phyloP scores from a whole-genome alignment of 1,140 invertebrate species.

The Trichoplusia ni region DNA sequence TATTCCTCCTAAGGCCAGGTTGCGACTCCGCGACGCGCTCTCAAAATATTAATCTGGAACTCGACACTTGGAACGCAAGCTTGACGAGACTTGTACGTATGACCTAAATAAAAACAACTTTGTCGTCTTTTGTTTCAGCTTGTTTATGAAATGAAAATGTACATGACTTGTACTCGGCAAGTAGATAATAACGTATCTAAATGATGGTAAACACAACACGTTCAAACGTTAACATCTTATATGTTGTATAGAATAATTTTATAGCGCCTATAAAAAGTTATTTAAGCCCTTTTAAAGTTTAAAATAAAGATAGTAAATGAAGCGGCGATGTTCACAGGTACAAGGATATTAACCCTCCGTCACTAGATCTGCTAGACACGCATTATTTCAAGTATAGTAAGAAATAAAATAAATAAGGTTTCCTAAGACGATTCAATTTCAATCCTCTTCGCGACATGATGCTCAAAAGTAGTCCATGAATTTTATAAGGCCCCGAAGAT shows the following conservation, averaged over 20 bases:
- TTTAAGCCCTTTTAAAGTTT: too few species aligned
- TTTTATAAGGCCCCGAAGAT: slow-evolving; percentile 38
- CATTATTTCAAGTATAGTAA: background rate
- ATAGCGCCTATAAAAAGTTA: too few species aligned
- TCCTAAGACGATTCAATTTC: slow-evolving; percentile 47
- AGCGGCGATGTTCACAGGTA: background rate
- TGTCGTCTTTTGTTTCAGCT: slow-evolving; percentile 58
- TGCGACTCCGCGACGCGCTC: slow-evolving; percentile 28
- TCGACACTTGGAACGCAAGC: slow-evolving; percentile 47
- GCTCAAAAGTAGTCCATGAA: slow-evolving; percentile 43
- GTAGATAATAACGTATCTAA: background rate
- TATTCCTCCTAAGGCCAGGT: slow-evolving; percentile 16
- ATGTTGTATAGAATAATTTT: background rate
- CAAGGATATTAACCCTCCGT: too few species aligned
- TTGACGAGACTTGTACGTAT: slow-evolving; percentile 44
- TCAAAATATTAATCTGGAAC: slow-evolving; percentile 59
- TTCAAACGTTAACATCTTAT: background rate
- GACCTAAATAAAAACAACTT: slow-evolving; percentile 60
- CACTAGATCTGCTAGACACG: too few species aligned
- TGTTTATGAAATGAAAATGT: slow-evolving; percentile 53
- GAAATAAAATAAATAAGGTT: slow-evolving; percentile 41
- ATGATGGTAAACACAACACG: background rate
- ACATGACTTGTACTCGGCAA: slow-evolving; percentile 22
- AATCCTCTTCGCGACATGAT: slow-evolving; percentile 29
- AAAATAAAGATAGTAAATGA: background rate